Percentiles rank a stretch among this genome's conserved stretches.
Conservation (phyloP, 2,888 invertebrate species). For the Saturnia japonica region DNA sequence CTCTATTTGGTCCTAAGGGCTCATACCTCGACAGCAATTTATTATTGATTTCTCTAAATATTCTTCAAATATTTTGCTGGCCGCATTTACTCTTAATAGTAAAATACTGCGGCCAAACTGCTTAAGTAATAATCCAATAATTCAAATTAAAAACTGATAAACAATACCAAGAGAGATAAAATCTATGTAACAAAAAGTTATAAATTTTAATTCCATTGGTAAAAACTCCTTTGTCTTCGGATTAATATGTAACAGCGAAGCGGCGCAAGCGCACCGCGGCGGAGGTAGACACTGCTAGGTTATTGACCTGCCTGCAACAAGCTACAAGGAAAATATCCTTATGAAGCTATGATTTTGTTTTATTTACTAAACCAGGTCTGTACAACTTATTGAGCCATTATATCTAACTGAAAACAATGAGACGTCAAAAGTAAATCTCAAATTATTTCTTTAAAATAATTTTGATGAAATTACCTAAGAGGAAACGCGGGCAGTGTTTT, state of each 20-base stretch:
- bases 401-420: not conserved
- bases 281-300: not conserved
- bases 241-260: not conserved
- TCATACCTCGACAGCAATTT: too few species aligned
- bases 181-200: not conserved
- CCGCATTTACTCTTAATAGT: too few species aligned
- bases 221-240: conserved; percentile 5
- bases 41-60: too few species aligned
- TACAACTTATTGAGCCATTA: not conserved
- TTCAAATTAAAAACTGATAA: not conserved
- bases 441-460: not conserved
- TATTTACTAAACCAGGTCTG: not conserved
- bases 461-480: not conserved
- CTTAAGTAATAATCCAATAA: not conserved
- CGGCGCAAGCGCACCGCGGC: not conserved
- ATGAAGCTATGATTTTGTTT: not conserved
- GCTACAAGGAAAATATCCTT: conserved; percentile 5
- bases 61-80: too few species aligned
- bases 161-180: conserved; percentile 1
- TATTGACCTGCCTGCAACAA: not conserved
- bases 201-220: not conserved
- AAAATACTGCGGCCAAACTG: not conserved
- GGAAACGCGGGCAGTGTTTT: too few species aligned
- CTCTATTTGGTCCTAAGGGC: too few species aligned
- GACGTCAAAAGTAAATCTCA: not conserved